Evolutionary conservation across 2,888 invertebrate genomes (phyloP), one percentile per base, ranked within the genome.

Genomic region (Xylophagus ater): DNA sequence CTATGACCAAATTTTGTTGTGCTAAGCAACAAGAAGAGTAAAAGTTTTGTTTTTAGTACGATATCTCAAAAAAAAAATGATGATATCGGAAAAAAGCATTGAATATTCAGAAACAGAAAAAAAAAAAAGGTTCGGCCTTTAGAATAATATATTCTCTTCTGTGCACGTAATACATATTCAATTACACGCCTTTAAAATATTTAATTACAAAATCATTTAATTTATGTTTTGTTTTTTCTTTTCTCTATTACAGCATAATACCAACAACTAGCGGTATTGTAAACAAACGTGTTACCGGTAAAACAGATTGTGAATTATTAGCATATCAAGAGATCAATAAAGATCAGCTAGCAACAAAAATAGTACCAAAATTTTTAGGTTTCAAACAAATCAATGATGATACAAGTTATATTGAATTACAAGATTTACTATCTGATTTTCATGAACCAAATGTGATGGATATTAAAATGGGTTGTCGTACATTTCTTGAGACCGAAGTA

Each of bases 391-490:
- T 58, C 25, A 81, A 83, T 59, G 73, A 73, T 42, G 80, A 79
- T 24, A 82, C 85, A 54, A 74, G 75, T 48, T 97, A 92, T 66
- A 92, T 97, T 55, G 94, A 96, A 65, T 76, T 97, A 46, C 92
- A 96, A 67, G 93, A 97, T 64, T 71, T 97, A 14, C 68, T 94
- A 17, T 82, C 87, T 53, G 86, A 87, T 41, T 96, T 94, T 66
- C 72, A 73, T 52, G 86, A 94, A 65, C 93, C 93, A 0, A 82
- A 84, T 56, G 90, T 97, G 1, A 94, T 97, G 81, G 97, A 97
- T 63, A 83, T 97, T 44, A 97, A 97, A 70, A 86, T 97, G 77
- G 97, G 97, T 29, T 86, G 85, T 3, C 75, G 94, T 54, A 97
- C 96, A 14, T 97, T 96, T 65, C 72, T 94, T 25, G 96, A 97